Conservation (phyloP, 1,140 invertebrate species). For the Lordiphosa stackelbergi region DNA sequence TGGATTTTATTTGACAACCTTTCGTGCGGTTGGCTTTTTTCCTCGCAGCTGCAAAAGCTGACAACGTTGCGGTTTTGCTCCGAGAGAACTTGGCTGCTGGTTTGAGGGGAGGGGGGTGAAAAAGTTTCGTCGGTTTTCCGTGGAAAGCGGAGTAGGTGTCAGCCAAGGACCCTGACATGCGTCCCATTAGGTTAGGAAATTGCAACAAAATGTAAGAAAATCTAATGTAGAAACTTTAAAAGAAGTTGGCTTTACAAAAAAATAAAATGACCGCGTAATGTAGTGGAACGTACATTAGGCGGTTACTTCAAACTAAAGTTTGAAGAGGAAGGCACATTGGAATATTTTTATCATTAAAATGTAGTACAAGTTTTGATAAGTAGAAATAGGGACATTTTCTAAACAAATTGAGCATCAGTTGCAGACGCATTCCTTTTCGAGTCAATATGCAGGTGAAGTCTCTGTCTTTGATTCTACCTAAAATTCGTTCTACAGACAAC, state of each 20-base stretch:
- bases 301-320: too few relatives aligned
- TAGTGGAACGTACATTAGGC: conserved; percentile 10
- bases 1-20: conserved; percentile 69
- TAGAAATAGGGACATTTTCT: too few relatives aligned
- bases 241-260: conserved; percentile 17
- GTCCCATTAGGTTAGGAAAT: conserved; percentile 37
- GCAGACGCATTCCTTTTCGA: too few relatives aligned
- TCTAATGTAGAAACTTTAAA: conserved; percentile 11
- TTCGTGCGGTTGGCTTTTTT: conserved; percentile 40
- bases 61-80: conserved; percentile 13
- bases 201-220: conserved; percentile 37
- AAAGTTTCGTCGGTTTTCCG: conserved; percentile 21
- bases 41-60: conserved; percentile 5
- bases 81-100: background rate
- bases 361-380: too few relatives aligned
- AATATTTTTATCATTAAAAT: too few relatives aligned
- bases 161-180: conserved; percentile 32
- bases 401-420: too few relatives aligned
- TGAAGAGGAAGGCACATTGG: too few relatives aligned
- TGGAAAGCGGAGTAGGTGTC: conserved; percentile 14
- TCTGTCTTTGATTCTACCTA: too few relatives aligned
- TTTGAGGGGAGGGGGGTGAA: background rate
- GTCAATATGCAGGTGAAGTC: too few relatives aligned
- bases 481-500: too few relatives aligned
- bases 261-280: conserved; percentile 6